phyloP scores from a whole-genome alignment of 2,797 vertebrate genomes.

The Crocodylus rhombifer region DNA sequence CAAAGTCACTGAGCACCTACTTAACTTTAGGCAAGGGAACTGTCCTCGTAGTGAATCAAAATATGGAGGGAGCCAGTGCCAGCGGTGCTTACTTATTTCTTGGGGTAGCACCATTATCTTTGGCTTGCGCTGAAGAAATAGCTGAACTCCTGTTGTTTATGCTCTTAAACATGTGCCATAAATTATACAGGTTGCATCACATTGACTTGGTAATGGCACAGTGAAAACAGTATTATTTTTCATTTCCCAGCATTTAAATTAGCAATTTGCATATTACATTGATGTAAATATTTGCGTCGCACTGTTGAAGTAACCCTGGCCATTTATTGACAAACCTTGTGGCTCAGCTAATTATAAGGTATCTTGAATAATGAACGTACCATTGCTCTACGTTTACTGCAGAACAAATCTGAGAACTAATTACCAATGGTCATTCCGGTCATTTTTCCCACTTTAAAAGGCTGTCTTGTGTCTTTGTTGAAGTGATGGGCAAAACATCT shows the following conservation, averaged over 20 bases:
- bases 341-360: not conserved
- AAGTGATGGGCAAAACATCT: conserved; percentile 76
- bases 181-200: not conserved
- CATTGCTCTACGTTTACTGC: not conserved
- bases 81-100: conserved; percentile 21
- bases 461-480: conserved; percentile 49
- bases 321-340: not conserved
- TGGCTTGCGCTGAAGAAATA: no score
- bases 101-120: not conserved
- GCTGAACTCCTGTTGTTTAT: not conserved
- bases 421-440: conserved; percentile 1
- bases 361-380: not conserved
- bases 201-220: not conserved
- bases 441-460: conserved; percentile 39
- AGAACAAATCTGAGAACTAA: conserved; percentile 31
- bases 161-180: not conserved
- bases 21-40: conserved; percentile 50
- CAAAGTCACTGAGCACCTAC: conserved; percentile 35
- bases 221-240: not conserved
- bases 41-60: not conserved
- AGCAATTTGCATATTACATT: not conserved
- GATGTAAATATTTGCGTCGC: not conserved
- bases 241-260: not conserved
- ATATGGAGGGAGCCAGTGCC: not conserved
- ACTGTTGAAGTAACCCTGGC: not conserved